Evolutionary conservation across 2,888 invertebrate genomes (phyloP), one percentile per base, ranked within the genome.

Genomic region (Aphodius sticticus): DNA sequence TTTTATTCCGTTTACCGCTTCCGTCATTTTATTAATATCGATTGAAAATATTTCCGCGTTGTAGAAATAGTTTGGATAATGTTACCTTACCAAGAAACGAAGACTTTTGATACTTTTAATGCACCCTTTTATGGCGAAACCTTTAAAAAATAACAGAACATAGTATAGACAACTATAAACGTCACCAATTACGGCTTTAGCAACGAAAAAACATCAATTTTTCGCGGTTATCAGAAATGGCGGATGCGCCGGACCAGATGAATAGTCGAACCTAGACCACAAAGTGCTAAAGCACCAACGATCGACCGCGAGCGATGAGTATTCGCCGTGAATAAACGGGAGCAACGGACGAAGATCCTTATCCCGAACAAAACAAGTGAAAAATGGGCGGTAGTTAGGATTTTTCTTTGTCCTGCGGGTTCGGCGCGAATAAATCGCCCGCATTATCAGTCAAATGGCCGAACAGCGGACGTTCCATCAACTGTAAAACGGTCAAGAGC

Each of bases 351-450:
- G 7, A 12, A 53, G 53, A 53, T 53, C 53, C 53, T 53, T 53
- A 53, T 53, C 53, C 53, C 53, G 53, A 53, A 53, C 53, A 53
- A 53, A 53, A 53, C 53, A 53, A 53, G 53, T 53, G 53, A 53
- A 53, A 53, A 53, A 53, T 53, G 53, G 53, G 7, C 53, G 53
- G 53, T 53, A 53, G 53, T 53, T 53, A 53, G 53, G 53, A 53
- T 53, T 53, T 53, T 53, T 53, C 53, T 53, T 53, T 53, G 53
- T 53, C 53, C 53, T 7, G 9, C 53, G 53, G 53, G 53, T 53
- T 7, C 53, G 53, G 53, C 53, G 12, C 53, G 53, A 53, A 53
- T 53, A 53, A 53, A 53, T 53, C 53, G 53, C 53, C 53, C 53
- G 53, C 53, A 53, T 53, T 53, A 53, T 53, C 53, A 53, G 53